Base-by-base conservation (phyloP, 2,888 invertebrate species). In the Petrolisthes cinctipes region DNA sequence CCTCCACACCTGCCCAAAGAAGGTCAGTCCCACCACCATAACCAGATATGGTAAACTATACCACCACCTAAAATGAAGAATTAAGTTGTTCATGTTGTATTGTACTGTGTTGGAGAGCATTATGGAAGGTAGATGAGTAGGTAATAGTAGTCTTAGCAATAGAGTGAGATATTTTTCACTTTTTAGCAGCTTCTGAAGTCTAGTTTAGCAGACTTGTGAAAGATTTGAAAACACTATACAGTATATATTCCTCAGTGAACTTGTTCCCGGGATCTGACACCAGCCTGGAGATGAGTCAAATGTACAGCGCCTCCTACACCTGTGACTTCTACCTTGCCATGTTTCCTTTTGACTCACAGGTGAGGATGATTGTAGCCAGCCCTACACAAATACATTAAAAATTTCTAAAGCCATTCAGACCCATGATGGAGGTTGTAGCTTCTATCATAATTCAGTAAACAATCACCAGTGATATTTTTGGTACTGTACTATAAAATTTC, bases 271-370 rank as follows among this genome's bases (percentile, higher is more conserved):
- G 89, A 6, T 9, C 71, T n/a, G 87, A 89, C 78, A 89, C 79
- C 61, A 87, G 85, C 71, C 53, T 90, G 80, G 87, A 89, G 66
- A 90, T 90, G 88, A 87, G 89, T 66, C 90, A 90, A 51, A 78
- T 87, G 14, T 90, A 90, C 84, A 86, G 71, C 7, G 87, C 82
- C 37, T 71, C 89, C 5, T 90, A 90, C 84, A 84, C 83, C 57
- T 90, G 90, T 53, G 88, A 89, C 23, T 90, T 90, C 82, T 78
- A 89, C 23, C 86, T 90, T 0, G 80, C 87, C 53, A 89, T 88
- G 87, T 90, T 90, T 82, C 90, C 90, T 17, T 90, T 90, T 53
- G 90, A 90, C 57, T 78, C 85, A 17, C 90, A 90, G 86, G 90
- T 88, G 53, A 51, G 88, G 11, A 68, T 14, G 66, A 20, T 37